Evolutionary conservation across 2,888 invertebrate species (phyloP).

Genomic region (Lepeophtheirus nordmannii): DNA sequence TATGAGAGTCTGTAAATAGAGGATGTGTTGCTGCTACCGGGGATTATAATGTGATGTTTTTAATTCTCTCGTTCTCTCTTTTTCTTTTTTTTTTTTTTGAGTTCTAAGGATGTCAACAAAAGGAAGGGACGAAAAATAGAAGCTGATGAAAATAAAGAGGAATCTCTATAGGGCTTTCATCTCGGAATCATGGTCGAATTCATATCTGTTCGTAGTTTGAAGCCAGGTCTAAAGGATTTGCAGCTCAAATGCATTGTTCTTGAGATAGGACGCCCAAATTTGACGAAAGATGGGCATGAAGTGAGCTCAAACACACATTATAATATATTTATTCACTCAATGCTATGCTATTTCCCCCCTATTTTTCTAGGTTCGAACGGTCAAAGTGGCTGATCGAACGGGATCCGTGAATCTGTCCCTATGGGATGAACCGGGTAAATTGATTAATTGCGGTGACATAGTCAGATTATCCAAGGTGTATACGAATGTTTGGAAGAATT

Average conservation of each 20-base stretch:
- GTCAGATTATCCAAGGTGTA: constrained; percentile 72
- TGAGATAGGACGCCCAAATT: constrained; percentile 57
- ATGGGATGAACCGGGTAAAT: constrained; percentile 88
- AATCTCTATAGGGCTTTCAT: no score
- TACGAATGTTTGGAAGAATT: constrained; percentile 71
- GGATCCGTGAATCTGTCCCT: constrained; percentile 83
- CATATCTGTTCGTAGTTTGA: constrained; percentile 66
- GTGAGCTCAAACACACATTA: constrained; percentile 42
- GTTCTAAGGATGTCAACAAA: no score
- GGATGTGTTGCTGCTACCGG: no score
- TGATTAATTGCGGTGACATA: constrained; percentile 77
- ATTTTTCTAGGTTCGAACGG: constrained; percentile 45
- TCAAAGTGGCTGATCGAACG: constrained; percentile 79
- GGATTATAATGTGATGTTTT: no score
- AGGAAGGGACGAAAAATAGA: no score
- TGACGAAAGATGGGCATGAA: constrained; percentile 88
- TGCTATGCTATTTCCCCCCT: neutral
- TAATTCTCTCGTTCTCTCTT: no score
- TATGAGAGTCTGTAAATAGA: no score
- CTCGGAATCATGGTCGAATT: constrained; percentile 32
- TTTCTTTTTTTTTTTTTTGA: no score
- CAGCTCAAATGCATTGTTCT: constrained; percentile 82
- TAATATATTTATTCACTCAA: neutral
- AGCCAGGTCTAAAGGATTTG: constrained; percentile 77
- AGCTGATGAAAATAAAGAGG: no score